Evolutionary conservation across 2,888 invertebrate genomes (phyloP), one percentile per base, ranked within the genome.

Genomic region (Agrypnus murinus): DNA sequence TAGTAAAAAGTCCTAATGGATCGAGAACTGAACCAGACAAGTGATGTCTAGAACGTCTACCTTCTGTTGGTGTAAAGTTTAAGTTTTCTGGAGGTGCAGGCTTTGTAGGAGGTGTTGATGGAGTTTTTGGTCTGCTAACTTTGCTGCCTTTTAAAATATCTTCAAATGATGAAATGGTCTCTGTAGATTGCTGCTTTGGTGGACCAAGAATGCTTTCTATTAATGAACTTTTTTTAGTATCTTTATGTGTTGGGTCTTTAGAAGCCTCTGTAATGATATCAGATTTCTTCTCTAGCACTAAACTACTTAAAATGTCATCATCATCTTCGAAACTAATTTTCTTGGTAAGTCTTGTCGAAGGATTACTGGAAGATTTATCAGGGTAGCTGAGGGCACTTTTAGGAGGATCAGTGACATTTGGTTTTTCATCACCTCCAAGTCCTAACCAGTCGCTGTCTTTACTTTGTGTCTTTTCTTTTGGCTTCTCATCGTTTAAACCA

Each of bases 1-100:
- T 79, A 2, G 86, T 81, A 36, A 88, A 81, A 6, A 86, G 84
- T 17, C 90, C 90, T 66, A 90, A 83, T 72, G 89, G 88, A 80
- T 90, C 90, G 59, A 88, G 87, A 8, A 65, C 32, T 53, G 89
- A 79, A 72, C 87, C 82, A n/a, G 78, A 75, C 12, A 63, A 65
- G 71, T 57, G 75, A 59, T 59, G 74, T 45, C 83, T 77, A 34
- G 80, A 76, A 66, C 84, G 78, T 65, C 85, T 77, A 31, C 81
- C 78, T 74, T 80, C 82, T 45, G 36, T 58, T 38, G 53, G 46
- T 58, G 9, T 53, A 38, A 69, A 80, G 81, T 72, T 66, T 77
- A 83, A 84, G 12, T 15, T 32, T 25, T 25, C 19, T 7, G 65
- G 12, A 12, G 58, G 57, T 4, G 45, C 15, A 12, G 55, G 64